phyloP scores from a whole-genome alignment of 2,888 invertebrate genomes.

The Tanaodytes sp. region DNA sequence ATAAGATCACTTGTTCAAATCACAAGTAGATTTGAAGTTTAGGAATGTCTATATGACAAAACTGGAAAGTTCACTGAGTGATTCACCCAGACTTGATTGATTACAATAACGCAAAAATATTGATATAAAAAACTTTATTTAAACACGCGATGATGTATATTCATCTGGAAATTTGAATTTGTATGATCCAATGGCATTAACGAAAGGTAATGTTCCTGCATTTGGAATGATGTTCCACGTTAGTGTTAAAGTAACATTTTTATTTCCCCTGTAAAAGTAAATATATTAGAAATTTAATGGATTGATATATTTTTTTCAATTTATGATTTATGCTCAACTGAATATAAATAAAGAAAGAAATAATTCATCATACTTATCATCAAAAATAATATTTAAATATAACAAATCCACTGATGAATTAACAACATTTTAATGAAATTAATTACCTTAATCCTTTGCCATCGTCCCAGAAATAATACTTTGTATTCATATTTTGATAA shows the following conservation, averaged over 20 bases:
- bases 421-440: no score
- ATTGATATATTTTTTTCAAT: constrained; percentile 4
- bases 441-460: constrained; percentile 95
- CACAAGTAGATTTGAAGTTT: not conserved
- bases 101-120: constrained; percentile 14
- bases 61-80: constrained; percentile 15
- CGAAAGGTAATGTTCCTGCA: constrained; percentile 93
- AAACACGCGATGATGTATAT: constrained; percentile 82
- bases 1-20: no score
- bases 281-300: not conserved
- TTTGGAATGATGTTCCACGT: constrained; percentile 99
- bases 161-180: constrained; percentile 92
- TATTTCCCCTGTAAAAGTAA: constrained; percentile 82
- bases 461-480: constrained; percentile 99
- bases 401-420: no score
- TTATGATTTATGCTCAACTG: no score
- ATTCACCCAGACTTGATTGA: constrained; percentile 17
- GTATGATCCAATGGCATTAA: constrained; percentile 87
- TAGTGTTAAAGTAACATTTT: constrained; percentile 93
- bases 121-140: constrained; percentile 60
- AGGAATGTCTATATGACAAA: constrained; percentile 9
- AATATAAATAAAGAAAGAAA: no score
- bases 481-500: constrained; percentile 95
- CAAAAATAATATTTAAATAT: no score
- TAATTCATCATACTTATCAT: no score